Percentiles rank a stretch among this genome's conserved stretches.
Conservation (phyloP, 2,113 vertebrate species). For the Bos javanicus region DNA sequence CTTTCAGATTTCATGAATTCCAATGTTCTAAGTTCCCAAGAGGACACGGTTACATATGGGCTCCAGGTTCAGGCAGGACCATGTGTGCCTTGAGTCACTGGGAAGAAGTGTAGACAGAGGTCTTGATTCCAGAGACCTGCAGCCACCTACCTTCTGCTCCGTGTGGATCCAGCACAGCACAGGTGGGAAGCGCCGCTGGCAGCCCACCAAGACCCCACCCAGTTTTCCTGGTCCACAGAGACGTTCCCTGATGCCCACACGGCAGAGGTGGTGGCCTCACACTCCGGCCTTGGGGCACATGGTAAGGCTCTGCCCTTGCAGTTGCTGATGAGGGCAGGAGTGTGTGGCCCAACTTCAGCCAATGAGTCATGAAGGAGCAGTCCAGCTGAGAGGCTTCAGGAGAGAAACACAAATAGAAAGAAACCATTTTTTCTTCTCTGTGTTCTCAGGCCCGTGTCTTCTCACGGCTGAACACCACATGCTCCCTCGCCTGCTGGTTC, state of each 20-base stretch:
- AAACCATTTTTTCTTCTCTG: fast-evolving
- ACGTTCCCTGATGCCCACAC: not conserved
- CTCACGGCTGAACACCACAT: fast-evolving
- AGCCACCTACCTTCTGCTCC: not conserved
- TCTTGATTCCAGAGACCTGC: not conserved
- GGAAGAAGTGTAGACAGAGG: not conserved
- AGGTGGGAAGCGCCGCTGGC: not conserved
- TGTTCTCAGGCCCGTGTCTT: not conserved
- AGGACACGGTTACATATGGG: not conserved
- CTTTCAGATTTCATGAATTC: not conserved
- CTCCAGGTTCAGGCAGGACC: not conserved
- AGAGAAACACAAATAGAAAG: not conserved
- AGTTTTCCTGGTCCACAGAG: not conserved
- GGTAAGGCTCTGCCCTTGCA: not conserved
- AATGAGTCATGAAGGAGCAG: not conserved
- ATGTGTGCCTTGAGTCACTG: not conserved
- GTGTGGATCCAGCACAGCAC: fast-evolving
- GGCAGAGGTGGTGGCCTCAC: not conserved
- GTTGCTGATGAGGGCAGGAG: too few relatives aligned
- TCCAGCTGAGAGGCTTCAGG: not conserved
- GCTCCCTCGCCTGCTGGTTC: not conserved
- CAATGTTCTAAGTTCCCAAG: not conserved
- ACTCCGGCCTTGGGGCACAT: not conserved
- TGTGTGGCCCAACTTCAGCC: not conserved
- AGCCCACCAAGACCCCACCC: not conserved